Evolutionary conservation across 37 sponge, comb jelly and placozoan species (phyloP), one percentile per base, ranked within the genome.

Genomic region (Aplysina aerophoba): DNA sequence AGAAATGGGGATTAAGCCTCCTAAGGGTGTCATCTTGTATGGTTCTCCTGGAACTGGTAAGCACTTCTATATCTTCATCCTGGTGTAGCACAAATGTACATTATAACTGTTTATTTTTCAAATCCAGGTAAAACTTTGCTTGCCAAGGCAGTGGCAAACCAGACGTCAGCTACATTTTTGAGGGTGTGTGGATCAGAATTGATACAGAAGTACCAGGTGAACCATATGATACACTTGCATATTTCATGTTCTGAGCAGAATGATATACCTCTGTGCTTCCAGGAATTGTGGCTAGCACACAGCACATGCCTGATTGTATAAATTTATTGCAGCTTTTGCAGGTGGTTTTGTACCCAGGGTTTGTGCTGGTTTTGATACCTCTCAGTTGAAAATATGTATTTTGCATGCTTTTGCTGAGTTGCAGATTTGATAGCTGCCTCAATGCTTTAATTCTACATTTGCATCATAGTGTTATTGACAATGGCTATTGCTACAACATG

Each of bases 61-160:
- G 5, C 41, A 34, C 0, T 22, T 22, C 31, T 39, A 63, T 28
- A 59, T 39, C 55, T 12, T 22, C 14, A 56, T 25, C 25, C 81
- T 3, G 35, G 0, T 27, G 75, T 44, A n/a, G n/a, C n/a, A n/a
- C 11, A 62, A 22, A 2, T 62, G 25, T 14, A 62, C 27, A 14
- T 62, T 25, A 22, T 27, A 62, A 14, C 63, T 27, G 6, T 11
- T 44, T 8, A 44, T 8, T 39, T 37, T 73, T 59, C 15, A 6
- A 59, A n/a, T 81, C 22, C 59, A 96, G 98, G 99, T 30, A 99
- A 99, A 62, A 99, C 99, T 39, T 93, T 99, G 31, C 87, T 99
- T 22, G 99, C 97, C 11, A 99, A 99, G 78, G 99, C 99, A 61
- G 99, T 99, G 6, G 99, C 99, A 37, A 99, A 99, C 62, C 99